These are phyloP conservation scores for Synergus umbraculus DNA, from an alignment of 2,888 invertebrate species.

Conservation along the genomic window DNA sequence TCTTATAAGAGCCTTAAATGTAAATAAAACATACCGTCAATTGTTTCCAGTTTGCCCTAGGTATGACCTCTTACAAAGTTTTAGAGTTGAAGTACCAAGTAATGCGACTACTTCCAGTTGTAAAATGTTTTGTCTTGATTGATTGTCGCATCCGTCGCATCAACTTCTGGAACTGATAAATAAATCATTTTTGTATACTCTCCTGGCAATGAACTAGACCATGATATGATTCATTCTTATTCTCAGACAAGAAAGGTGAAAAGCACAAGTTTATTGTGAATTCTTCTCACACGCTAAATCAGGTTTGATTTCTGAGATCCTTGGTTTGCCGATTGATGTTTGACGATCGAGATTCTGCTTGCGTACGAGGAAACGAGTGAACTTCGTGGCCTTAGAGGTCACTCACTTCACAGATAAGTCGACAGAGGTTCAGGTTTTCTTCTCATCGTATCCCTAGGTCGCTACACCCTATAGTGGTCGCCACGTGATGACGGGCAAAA, in stretches of 20 bases:
- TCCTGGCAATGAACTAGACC: too few species aligned
- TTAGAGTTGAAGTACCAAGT: too few species aligned
- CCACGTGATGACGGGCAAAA: conserved; percentile 49
- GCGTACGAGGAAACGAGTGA: conserved; percentile 67
- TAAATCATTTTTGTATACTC: neutral
- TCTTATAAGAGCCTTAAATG: too few species aligned
- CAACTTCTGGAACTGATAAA: neutral
- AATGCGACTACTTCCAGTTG: too few species aligned
- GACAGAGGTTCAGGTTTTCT: conserved; percentile 41
- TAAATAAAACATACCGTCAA: too few species aligned
- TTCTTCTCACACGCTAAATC: conserved; percentile 31
- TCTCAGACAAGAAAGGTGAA: neutral
- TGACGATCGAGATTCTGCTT: conserved; percentile 62
- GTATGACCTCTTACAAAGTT: too few species aligned
- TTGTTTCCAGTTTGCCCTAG: too few species aligned
- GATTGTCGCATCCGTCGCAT: neutral
- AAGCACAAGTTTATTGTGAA: conserved; percentile 12
- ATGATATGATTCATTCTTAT: neutral
- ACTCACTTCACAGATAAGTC: conserved; percentile 67
- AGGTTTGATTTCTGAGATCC: conserved; percentile 38
- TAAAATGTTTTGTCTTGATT: too few species aligned
- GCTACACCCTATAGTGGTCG: conserved; percentile 49
- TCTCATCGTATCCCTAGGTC: conserved; percentile 49
- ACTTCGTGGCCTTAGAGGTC: conserved; percentile 67
- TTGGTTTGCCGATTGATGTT: conserved; percentile 48